These are phyloP conservation scores for Plectropomus leopardus DNA, from an alignment of 2,113 vertebrate species.

Conservation along the genomic window DNA sequence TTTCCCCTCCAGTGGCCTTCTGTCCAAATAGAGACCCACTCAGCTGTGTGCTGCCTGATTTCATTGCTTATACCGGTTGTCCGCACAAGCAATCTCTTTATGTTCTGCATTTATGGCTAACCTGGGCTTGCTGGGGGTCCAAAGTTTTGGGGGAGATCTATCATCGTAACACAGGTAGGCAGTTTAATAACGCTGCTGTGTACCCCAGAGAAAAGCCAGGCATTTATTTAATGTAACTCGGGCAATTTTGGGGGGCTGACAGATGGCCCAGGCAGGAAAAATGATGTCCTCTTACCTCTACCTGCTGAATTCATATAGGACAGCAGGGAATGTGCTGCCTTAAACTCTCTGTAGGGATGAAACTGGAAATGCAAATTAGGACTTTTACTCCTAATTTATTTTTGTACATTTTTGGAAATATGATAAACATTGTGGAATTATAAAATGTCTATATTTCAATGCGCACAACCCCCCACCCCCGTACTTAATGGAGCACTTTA, in stretches of 20 bases:
- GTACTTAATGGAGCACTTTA: constrained; percentile 19
- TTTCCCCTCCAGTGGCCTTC: constrained; percentile 17
- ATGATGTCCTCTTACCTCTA: constrained; percentile 53
- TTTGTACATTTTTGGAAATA: constrained; percentile 25
- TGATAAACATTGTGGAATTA: background rate
- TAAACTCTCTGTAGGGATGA: constrained; percentile 20
- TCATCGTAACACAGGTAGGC: constrained; percentile 83
- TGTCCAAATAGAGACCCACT: constrained; percentile 47
- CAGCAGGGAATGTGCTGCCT: constrained; percentile 25
- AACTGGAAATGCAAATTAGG: constrained; percentile 21
- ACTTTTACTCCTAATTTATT: background rate
- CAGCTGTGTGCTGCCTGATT: constrained; percentile 61
- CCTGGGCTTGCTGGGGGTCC: constrained; percentile 59
- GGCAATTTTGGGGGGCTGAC: constrained; percentile 66
- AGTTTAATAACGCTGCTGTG: constrained; percentile 80
- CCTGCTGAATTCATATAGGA: constrained; percentile 59
- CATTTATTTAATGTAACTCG: constrained; percentile 81
- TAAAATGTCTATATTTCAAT: constrained; percentile 2
- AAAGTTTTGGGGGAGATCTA: constrained; percentile 75
- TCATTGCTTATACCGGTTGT: constrained; percentile 63
- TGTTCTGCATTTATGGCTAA: constrained; percentile 77
- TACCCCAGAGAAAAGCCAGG: constrained; percentile 72
- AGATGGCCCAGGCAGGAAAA: constrained; percentile 71
- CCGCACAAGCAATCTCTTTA: constrained; percentile 74
- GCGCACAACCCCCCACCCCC: no score